Base-by-base conservation (phyloP, 2,113 vertebrate genomes). In the Heterotilapia buettikoferi region DNA sequence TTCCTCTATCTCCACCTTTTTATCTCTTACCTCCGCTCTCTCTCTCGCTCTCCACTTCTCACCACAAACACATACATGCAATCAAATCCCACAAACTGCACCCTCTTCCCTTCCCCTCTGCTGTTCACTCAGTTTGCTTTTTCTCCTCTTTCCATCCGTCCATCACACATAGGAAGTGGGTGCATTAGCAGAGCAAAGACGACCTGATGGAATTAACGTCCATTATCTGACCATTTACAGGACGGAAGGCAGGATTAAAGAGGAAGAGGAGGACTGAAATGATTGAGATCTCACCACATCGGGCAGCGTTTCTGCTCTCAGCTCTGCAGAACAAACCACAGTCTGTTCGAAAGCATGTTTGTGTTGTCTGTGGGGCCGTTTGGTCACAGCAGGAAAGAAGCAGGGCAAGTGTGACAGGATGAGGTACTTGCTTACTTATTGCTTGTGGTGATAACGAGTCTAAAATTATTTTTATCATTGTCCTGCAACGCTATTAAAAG, bases 211-310 rank as follows among this genome's bases (percentile, higher is more conserved):
- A 73, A 90, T 92, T 94, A 93, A 61, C 45, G 16, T 91, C 91
- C 93, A 94, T 94, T 94, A 94, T 91, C 88, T 57, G 87, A 90
- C 83, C 91, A 90, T 93, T 94, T 93, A 86, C 90, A 93, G 90
- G 73, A 80, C 3, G 5, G 45, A 54, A 54, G 81, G 89, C 33
- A 33, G 87, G 82, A 84, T 56, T 83, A 86, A 43, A 47, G 61
- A 50, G 82, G 56, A 73, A 76, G 84, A 80, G 83, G 38, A 80
- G 82, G 45, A 21, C 13, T n/a, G 78, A 47, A 12, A 43, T 3
- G 82, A 89, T 88, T 68, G 73, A 84, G 43, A 92, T 88, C 85
- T 90, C 73, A 38, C 83, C 89, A n/a, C 83, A 81, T 4, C 6
- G 13, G 73, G 86, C 8, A 29, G 31, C 14, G 2, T 83, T 80